Evolutionary conservation across 2,888 invertebrate species (phyloP), one percentile per base, ranked within the genome.

Genomic region (Plebejus argus): DNA sequence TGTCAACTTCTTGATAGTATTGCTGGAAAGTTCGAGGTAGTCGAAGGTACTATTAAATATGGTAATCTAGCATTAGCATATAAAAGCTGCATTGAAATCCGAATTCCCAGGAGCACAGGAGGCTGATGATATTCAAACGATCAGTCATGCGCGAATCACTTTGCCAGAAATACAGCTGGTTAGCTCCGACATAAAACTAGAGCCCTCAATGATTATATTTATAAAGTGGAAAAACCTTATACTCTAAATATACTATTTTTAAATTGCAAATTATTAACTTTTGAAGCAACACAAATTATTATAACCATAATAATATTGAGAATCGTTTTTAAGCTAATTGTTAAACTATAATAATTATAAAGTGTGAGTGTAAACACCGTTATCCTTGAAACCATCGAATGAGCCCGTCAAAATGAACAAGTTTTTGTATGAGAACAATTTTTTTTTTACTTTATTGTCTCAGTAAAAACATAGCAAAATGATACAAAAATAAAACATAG

Each of bases 111-210:
- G 71, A 71, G 71, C 23, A 39, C 39, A 18, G 39, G 7, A 20
- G 39, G 39, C 71, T 71, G 71, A 39, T 71, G 71, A 71, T 71
- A 77, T 79, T 76, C 79, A 66, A 76, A 70, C 82, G 84, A 89
- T 89, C 87, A 84, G 85, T 90, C 88, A 87, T 39, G 71, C 84
- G 78, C 81, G 81, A 84, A 89, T 89, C 86, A 89, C 88, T 85
- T 89, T 88, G 77, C 79, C 6, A 83, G 89, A 89, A 88, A 88
- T 89, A 86, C 84, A 39, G n/a, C 71, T 80, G 82, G 80, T 82
- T 81, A 82, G 81, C 80, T 79, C 78, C 82, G 82, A 83, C 82
- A 83, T 58, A 20, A 39, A 71, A 71, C 71, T 71, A 71, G 71
- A 33, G 8, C 20, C 39, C 20, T 71, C n/a, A n/a, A n/a, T 71